Conservation (phyloP, 30 jellyfish, hydroid and myxozoan genomes). For the Calvadosia cruxmelitensis region DNA sequence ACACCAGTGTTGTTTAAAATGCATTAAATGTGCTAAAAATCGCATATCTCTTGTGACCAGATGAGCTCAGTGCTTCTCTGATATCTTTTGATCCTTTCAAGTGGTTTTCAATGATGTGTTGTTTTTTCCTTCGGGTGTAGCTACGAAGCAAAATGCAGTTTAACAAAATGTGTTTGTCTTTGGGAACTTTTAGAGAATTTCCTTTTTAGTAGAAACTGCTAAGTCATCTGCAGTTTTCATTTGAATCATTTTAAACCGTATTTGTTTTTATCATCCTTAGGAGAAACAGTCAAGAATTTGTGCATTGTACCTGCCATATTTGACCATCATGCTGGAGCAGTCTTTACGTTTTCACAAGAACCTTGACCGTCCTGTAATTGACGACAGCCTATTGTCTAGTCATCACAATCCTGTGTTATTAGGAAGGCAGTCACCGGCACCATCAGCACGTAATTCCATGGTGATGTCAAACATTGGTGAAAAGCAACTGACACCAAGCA, state of each 20-base stretch:
- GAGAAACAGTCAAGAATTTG: conserved; percentile 83
- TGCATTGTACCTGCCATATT: conserved; percentile 75
- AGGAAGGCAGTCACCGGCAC: conserved; percentile 57
- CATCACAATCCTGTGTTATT: conserved; percentile 37
- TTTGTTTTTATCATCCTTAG: conserved; percentile 13
- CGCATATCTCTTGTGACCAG: too few relatives aligned
- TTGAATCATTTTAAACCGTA: too few relatives aligned
- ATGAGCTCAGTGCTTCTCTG: too few relatives aligned
- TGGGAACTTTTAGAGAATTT: neutral
- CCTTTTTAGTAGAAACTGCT: conserved; percentile 4
- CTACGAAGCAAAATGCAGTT: too few relatives aligned
- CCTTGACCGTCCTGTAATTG: conserved; percentile 87
- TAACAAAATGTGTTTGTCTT: too few relatives aligned
- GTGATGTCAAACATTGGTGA: conserved; percentile 1
- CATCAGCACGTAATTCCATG: conserved; percentile 34
- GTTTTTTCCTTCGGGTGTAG: too few relatives aligned
- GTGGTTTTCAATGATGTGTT: too few relatives aligned
- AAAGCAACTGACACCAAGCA: conserved; percentile 1
- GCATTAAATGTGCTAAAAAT: too few relatives aligned
- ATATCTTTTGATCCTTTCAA: too few relatives aligned
- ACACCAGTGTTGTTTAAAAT: too few relatives aligned
- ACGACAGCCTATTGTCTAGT: conserved; percentile 70
- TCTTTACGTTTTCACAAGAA: conserved; percentile 88
- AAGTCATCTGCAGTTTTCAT: neutral
- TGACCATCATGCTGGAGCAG: conserved; percentile 92